phyloP scores from a whole-genome alignment of 2,888 invertebrate species.

The Drosophila pegasa region DNA sequence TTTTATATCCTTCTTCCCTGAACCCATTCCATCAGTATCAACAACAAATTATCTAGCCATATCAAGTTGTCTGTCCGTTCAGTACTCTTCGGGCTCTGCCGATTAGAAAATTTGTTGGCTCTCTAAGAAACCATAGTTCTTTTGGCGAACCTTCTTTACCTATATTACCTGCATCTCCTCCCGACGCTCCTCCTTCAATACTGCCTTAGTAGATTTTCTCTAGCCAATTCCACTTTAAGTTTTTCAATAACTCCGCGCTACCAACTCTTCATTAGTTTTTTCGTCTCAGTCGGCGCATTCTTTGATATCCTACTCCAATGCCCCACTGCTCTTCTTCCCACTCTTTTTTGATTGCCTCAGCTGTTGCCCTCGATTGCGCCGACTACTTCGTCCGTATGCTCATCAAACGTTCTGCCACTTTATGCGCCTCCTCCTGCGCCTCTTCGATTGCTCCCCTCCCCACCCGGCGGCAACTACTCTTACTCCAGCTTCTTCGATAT shows the following conservation, averaged over 20 bases:
- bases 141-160: too few relatives aligned
- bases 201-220: too few relatives aligned
- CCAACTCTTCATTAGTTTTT: not conserved
- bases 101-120: too few relatives aligned
- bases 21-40: too few relatives aligned
- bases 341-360: slow-evolving; percentile 14
- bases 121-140: too few relatives aligned
- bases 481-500: not conserved
- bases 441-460: not conserved
- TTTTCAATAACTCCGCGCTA: too few relatives aligned
- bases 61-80: not conserved
- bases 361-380: slow-evolving; percentile 13
- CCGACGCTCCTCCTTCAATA: not conserved
- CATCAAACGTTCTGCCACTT: slow-evolving; percentile 3
- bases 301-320: not conserved
- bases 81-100: not conserved
- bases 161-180: not conserved
- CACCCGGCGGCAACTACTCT: slow-evolving; percentile 1
- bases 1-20: not conserved
- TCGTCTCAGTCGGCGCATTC: not conserved
- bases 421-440: not conserved
- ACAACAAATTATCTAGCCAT: not conserved
- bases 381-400: slow-evolving; percentile 8
- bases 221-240: too few relatives aligned
- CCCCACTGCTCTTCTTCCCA: not conserved